Evolutionary conservation across 30 jellyfish, hydroid and myxozoan genomes (phyloP).

Genomic region (Aurelia aurita): DNA sequence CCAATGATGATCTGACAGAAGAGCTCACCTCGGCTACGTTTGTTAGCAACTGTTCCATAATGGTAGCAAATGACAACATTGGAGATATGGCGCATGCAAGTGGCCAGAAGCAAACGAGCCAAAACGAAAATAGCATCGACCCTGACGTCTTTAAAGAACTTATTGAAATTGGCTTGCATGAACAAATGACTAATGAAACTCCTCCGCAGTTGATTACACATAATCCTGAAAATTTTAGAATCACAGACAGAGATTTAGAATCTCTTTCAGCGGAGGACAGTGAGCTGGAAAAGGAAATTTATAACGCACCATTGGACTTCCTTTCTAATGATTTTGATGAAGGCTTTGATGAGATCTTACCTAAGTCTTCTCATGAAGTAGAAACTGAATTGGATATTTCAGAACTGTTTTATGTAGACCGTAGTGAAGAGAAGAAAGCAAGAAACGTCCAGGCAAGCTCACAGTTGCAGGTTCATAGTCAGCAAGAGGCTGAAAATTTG

Average conservation of each 20-base stretch:
- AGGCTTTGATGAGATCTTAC: no score
- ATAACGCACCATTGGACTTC: neutral
- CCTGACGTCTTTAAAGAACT: neutral
- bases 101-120: neutral
- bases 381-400: no score
- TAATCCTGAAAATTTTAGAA: neutral
- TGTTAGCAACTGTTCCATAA: conserved; percentile 33
- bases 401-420: no score
- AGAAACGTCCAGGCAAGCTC: no score
- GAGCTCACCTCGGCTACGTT: conserved; percentile 36
- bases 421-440: no score
- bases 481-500: no score
- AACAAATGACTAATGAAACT: no score
- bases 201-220: no score
- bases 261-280: neutral
- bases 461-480: no score
- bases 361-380: no score
- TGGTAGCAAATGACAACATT: conserved; percentile 7
- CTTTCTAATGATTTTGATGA: neutral
- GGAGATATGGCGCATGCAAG: neutral
- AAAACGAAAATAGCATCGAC: neutral
- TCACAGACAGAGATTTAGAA: neutral
- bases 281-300: neutral
- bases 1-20: conserved; percentile 26
- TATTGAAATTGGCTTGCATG: no score